phyloP scores from a whole-genome alignment of 2,888 invertebrate genomes.

The Brenthis ino region DNA sequence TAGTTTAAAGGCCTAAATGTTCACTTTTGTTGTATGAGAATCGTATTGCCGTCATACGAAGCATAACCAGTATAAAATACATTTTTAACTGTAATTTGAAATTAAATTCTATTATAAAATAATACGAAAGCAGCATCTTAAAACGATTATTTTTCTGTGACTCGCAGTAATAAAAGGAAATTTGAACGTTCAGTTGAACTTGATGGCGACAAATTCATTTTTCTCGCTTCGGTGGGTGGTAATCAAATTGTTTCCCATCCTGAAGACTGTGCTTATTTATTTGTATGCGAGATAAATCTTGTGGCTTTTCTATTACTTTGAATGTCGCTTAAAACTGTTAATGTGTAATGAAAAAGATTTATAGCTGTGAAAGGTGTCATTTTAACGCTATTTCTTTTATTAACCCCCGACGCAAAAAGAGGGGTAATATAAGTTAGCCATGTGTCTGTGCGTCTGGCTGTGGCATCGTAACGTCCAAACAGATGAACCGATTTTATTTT shows the following conservation, averaged over 20 bases:
- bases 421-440: no score
- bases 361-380: no score
- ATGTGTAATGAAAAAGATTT: no score
- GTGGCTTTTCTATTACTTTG: not conserved
- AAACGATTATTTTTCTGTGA: slow-evolving; percentile 13
- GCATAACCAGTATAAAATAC: not conserved
- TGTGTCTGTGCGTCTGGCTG: no score
- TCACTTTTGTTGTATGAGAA: no score
- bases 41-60: no score
- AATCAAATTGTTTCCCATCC: slow-evolving; percentile 25
- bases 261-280: slow-evolving; percentile 16
- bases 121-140: slow-evolving; percentile 23
- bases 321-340: no score
- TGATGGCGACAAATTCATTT: slow-evolving; percentile 39
- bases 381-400: no score
- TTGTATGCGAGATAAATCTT: not conserved
- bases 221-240: slow-evolving; percentile 31
- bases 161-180: slow-evolving; percentile 41
- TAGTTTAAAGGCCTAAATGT: no score
- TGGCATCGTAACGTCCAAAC: no score
- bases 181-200: slow-evolving; percentile 35
- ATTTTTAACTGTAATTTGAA: not conserved
- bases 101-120: not conserved
- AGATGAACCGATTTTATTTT: no score
- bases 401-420: no score